Conservation (phyloP, 1,140 invertebrate genomes). For the Eurosta solidaginis region DNA sequence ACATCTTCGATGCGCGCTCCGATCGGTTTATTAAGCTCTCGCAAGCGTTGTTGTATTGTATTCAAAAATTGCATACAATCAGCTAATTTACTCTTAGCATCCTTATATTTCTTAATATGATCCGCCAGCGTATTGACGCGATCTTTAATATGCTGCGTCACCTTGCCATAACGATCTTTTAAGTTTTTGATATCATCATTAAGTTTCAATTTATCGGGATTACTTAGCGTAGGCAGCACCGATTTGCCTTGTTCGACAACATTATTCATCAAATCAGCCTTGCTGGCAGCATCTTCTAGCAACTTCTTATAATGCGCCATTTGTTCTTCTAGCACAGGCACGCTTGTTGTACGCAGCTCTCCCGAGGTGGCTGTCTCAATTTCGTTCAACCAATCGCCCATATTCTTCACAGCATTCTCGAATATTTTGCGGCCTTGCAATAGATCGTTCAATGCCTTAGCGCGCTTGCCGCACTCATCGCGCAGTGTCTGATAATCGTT, state of each 20-base stretch:
- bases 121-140: slow-evolving; percentile 73
- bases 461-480: slow-evolving; percentile 74
- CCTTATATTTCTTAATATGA: slow-evolving; percentile 78
- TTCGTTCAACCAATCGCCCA: slow-evolving; percentile 84
- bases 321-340: slow-evolving; percentile 84
- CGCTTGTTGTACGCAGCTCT: slow-evolving; percentile 75
- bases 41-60: slow-evolving; percentile 80
- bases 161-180: slow-evolving; percentile 75
- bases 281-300: slow-evolving; percentile 73
- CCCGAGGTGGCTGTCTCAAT: slow-evolving; percentile 82
- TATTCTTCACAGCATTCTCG: slow-evolving; percentile 78
- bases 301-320: slow-evolving; percentile 81
- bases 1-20: slow-evolving; percentile 85
- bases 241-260: slow-evolving; percentile 79
- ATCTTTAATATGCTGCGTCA: slow-evolving; percentile 76
- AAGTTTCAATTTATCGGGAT: slow-evolving; percentile 80
- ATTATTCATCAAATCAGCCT: slow-evolving; percentile 72
- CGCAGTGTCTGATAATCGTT: slow-evolving; percentile 73
- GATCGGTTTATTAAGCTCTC: slow-evolving; percentile 81
- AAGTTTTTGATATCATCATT: slow-evolving; percentile 78
- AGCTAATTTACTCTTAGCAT: slow-evolving; percentile 75
- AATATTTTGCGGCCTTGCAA: slow-evolving; percentile 77
- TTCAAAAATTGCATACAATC: slow-evolving; percentile 80
- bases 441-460: slow-evolving; percentile 73
- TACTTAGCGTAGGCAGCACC: slow-evolving; percentile 79